Conservation (phyloP, 2,888 invertebrate genomes). For the Cosmia trapezina region DNA sequence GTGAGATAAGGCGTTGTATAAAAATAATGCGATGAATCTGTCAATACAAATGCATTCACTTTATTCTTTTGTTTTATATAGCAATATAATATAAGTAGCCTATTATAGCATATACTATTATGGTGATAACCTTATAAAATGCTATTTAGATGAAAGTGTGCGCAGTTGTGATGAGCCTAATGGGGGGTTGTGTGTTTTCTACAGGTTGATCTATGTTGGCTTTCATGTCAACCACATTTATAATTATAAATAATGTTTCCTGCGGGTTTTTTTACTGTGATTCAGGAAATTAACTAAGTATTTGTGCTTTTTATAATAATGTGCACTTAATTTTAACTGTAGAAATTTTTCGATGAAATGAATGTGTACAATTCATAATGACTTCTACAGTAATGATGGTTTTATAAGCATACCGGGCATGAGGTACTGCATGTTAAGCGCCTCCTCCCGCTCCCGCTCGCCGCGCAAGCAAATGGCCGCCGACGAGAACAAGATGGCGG, state of each 20-base stretch:
- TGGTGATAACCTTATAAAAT: background rate
- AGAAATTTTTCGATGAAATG: background rate
- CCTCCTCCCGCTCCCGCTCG: slow-evolving; percentile 98
- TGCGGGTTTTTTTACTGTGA: background rate
- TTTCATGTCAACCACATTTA: background rate
- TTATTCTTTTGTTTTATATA: background rate
- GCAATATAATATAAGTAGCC: background rate
- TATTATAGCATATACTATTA: too few species aligned
- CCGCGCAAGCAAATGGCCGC: slow-evolving; percentile 98
- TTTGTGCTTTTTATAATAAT: background rate
- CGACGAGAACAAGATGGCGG: slow-evolving; percentile 97
- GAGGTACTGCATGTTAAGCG: slow-evolving; percentile 99
- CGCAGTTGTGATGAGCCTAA: background rate
- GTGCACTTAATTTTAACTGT: background rate
- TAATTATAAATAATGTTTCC: background rate
- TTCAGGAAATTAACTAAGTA: background rate
- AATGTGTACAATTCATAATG: slow-evolving; percentile 1
- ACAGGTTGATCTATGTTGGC: background rate
- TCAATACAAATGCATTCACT: too few species aligned
- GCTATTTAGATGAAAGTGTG: background rate
- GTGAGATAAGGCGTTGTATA: background rate
- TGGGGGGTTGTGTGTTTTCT: background rate
- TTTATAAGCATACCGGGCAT: slow-evolving; percentile 95
- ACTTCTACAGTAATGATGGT: slow-evolving; percentile 53
- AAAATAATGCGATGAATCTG: background rate